Conservation (phyloP, 1,140 invertebrate species). For the Oedothorax gibbosus region DNA sequence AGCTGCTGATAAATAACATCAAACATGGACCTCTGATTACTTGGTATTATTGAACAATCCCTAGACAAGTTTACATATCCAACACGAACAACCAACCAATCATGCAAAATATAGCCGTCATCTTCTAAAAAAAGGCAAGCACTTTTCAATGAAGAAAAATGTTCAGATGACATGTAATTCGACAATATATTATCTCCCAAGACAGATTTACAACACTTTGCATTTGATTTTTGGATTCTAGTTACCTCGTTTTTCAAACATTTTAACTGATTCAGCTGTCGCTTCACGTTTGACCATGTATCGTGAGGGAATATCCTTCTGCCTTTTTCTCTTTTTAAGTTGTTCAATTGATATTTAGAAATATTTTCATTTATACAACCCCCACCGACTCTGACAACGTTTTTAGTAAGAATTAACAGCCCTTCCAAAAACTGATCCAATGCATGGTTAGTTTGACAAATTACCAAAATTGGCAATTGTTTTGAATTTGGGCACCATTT, state of each 20-base stretch:
- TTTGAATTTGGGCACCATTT: conserved; percentile 62
- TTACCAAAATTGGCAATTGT: conserved; percentile 76
- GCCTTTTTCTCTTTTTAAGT: not conserved
- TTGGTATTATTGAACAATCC: not conserved
- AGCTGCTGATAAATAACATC: not conserved
- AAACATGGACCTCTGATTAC: not conserved
- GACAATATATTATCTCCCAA: not conserved
- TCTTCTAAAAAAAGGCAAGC: not conserved
- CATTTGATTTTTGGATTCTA: not conserved
- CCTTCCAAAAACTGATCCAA: conserved; percentile 90
- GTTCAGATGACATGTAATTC: not conserved
- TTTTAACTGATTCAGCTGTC: not conserved
- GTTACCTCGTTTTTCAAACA: not conserved
- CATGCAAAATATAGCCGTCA: not conserved
- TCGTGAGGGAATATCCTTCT: not conserved
- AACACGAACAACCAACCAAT: conserved; percentile 2
- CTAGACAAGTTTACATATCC: not conserved
- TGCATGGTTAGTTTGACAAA: conserved; percentile 91
- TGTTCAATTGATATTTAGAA: conserved; percentile 49
- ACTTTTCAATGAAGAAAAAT: conserved; percentile 11
- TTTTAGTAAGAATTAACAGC: conserved; percentile 69
- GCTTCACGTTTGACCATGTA: not conserved
- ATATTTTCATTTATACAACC: conserved; percentile 74
- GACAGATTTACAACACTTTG: not conserved
- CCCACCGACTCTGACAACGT: conserved; percentile 80